These are phyloP conservation scores for Leptinotarsa lineolata DNA, from an alignment of 1,140 invertebrate genomes.

Conservation along the genomic window DNA sequence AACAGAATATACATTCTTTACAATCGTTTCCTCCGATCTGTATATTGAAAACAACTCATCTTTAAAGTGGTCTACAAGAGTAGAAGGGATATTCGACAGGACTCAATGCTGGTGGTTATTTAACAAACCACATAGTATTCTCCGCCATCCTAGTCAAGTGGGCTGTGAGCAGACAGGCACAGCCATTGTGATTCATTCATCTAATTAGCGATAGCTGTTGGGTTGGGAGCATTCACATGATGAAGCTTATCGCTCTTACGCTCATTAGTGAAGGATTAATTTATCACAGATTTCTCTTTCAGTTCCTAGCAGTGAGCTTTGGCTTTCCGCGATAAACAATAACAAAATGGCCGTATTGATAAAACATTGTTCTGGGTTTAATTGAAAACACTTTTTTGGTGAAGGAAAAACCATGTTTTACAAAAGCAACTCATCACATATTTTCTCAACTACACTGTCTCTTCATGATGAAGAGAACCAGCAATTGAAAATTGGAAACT, in stretches of 20 bases:
- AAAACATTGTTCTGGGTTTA: background rate
- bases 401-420: background rate
- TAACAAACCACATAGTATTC: slow-evolving; percentile 47
- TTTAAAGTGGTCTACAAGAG: too few species aligned
- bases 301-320: background rate
- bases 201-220: slow-evolving; percentile 53
- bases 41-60: too few species aligned
- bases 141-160: slow-evolving; percentile 44
- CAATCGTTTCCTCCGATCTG: too few species aligned
- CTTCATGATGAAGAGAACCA: too few species aligned
- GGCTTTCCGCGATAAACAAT: slow-evolving; percentile 25
- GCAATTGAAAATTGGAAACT: too few species aligned
- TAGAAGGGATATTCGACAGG: slow-evolving; percentile 14
- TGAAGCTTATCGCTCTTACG: slow-evolving; percentile 55
- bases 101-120: slow-evolving; percentile 44
- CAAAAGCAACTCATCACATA: too few species aligned
- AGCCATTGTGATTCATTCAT: slow-evolving; percentile 52
- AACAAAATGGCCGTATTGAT: slow-evolving; percentile 26
- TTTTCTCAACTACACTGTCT: too few species aligned
- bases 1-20: too few species aligned
- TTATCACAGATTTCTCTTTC: slow-evolving; percentile 38
- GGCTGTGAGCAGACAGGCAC: slow-evolving; percentile 30
- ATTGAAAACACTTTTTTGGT: background rate
- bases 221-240: slow-evolving; percentile 49
- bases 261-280: slow-evolving; percentile 50